These are phyloP conservation scores for Euphonia xanthogaster DNA, from an alignment of 2,797 vertebrate genomes.

Conservation along the genomic window DNA sequence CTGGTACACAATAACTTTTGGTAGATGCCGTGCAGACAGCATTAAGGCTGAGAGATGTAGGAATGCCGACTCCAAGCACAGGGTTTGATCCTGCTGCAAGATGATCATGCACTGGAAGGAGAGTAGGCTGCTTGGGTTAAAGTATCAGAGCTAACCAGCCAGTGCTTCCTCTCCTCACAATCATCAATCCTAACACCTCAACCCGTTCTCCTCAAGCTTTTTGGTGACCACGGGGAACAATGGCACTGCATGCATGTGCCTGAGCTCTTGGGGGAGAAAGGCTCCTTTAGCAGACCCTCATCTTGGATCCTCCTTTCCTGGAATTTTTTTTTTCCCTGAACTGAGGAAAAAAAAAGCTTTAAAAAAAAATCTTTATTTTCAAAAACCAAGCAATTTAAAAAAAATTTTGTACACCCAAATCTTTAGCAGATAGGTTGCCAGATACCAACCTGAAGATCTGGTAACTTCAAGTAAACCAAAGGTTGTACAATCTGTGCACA, in stretches of 20 bases:
- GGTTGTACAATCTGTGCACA: not conserved
- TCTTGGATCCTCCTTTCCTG: not conserved
- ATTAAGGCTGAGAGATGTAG: not conserved
- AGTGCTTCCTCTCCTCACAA: not conserved
- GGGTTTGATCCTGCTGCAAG: not conserved
- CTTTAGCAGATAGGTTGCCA: not conserved
- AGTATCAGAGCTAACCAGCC: not conserved
- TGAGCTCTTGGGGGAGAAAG: not conserved
- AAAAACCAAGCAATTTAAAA: not conserved
- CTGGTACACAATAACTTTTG: not conserved
- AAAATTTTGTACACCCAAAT: not conserved
- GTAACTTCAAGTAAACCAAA: not conserved
- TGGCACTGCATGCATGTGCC: not conserved
- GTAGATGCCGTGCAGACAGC: not conserved
- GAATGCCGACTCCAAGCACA: not conserved
- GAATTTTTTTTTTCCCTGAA: not conserved
- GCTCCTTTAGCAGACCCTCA: not conserved
- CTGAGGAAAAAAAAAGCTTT: not conserved
- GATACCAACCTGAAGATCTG: not conserved
- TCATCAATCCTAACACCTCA: not conserved
- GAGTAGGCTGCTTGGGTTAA: not conserved
- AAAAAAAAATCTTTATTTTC: not conserved
- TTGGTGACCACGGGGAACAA: not conserved
- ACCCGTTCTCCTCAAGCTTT: not conserved
- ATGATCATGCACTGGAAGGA: not conserved